Evolutionary conservation across 1,140 invertebrate species (phyloP), one percentile per base, ranked within the genome.

Genomic region (Polypedilum vanderplanki): DNA sequence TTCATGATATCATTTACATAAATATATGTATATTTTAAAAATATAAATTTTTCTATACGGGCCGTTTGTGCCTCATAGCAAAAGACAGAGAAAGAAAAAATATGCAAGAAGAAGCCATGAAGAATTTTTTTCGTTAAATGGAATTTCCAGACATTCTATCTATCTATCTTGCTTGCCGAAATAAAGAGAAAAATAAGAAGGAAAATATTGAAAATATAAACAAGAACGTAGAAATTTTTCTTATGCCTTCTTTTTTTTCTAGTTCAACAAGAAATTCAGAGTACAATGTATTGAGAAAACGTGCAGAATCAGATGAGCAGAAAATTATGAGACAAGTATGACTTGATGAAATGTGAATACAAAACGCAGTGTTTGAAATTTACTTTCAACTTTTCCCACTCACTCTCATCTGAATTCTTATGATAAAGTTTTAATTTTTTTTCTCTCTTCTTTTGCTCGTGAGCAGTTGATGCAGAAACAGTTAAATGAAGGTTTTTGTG

Each of bases 251-350:
- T 57, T 15, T 46, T 33, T 46, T 1, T 46, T 46, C 8, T 46
- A 46, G 8, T 46, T 57, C 24, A 33, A 33, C 5, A 33, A 33
- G 46, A 12, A 4, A 15, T 57, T 57, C 41, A 3, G 46, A n/a
- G n/a, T 57, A 57, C 12, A n/a, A n/a, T 57, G n/a, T n/a, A 57
- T 57, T 57, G 46, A 57, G 15, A n/a, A n/a, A 57, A 57, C 46
- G 46, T 57, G 46, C 12, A 57, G 46, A 57, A 15, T 57, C 46
- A 57, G n/a, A 57, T 57, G 46, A n/a, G 46, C 46, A 57, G 46
- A 57, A 57, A 57, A 57, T 57, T n/a, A 57, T 57, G n/a, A 15
- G n/a, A 57, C 12, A 57, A 57, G n/a, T 57, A 57, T 57, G 46
- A 46, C 9, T 46, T 9, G n/a, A 15, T n/a, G 46, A 57, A n/a